phyloP scores from a whole-genome alignment of 2,888 invertebrate species.

The Stratiomys singularior region DNA sequence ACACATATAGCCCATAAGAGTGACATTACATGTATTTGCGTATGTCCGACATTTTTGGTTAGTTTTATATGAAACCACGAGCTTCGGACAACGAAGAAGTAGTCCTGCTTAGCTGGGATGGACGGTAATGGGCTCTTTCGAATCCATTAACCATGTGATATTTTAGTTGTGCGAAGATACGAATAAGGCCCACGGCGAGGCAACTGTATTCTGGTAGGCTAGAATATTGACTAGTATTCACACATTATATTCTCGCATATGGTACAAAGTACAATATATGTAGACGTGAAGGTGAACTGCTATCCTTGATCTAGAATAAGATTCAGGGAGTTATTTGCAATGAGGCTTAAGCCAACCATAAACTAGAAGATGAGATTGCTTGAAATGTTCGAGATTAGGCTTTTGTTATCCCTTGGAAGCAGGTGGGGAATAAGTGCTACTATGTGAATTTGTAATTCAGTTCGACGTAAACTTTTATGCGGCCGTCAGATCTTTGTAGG shows the following conservation, averaged over 20 bases:
- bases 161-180: constrained; percentile 28
- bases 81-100: background rate
- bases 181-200: background rate
- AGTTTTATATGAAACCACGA: constrained; percentile 11
- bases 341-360: constrained; percentile 10
- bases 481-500: no score
- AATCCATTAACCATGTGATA: constrained; percentile 43
- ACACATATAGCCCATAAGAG: constrained; percentile 22
- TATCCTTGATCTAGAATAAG: constrained; percentile 31
- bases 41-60: constrained; percentile 24
- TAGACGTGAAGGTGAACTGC: background rate
- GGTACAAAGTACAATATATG: no score
- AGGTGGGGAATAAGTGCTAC: background rate
- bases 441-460: no score
- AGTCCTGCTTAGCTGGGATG: background rate
- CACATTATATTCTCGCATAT: no score
- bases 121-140: constrained; percentile 37
- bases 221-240: background rate
- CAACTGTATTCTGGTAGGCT: background rate
- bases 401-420: background rate
- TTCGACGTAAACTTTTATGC: no score
- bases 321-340: constrained; percentile 22
- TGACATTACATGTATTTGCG: constrained; percentile 21
- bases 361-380: constrained; percentile 16
- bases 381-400: background rate